Base-by-base conservation (phyloP, 2,888 invertebrate genomes). In the Eupithecia inturbata region DNA sequence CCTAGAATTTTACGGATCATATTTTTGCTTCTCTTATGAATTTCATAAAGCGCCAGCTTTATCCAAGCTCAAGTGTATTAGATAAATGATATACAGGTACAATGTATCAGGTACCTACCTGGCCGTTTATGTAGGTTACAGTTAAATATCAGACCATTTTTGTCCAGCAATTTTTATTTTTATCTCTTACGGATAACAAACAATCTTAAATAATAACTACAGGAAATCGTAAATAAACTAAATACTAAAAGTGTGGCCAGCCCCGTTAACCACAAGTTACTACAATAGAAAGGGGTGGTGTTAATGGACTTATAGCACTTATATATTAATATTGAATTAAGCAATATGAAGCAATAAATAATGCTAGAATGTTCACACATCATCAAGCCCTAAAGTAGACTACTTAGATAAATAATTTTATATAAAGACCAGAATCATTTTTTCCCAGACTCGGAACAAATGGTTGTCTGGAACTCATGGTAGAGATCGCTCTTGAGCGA, bases 1-100 rank as follows among this genome's bases (percentile, higher is more conserved):
- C 70, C 68, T 41, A 64, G 53, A 74, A 64, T 71, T 74, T 74
- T 62, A 74, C 45, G 70, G 70, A 36, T 73, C 67, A 71, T 74
- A 68, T 62, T 68, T 74, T 74, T 68, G 68, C 71, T 74, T 74
- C 68, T 71, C 71, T 74, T 74, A 74, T 71, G 71, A 60, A 69
- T 74, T 71, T 62, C 66, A 67, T 66, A 66, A 66, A 66, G 26
- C 66, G 39, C 66, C 16, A 66, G 39, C 66, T 66, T 66, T 64
- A 36, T 64, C 36, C n/a, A 31, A 19, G 62, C 62, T 41, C 22
- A 22, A 66, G 33, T 41, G 57, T 57, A 57, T 39, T 67, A 62
- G 62, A 19, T 28, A 9, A 62, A 62, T 31, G 31, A 31, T 31
- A 62, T 62, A 7, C 62, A 31, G 53, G 31, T 62, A 28, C 31